phyloP scores from a whole-genome alignment of 2,888 invertebrate genomes.

The Girardia tigrina region DNA sequence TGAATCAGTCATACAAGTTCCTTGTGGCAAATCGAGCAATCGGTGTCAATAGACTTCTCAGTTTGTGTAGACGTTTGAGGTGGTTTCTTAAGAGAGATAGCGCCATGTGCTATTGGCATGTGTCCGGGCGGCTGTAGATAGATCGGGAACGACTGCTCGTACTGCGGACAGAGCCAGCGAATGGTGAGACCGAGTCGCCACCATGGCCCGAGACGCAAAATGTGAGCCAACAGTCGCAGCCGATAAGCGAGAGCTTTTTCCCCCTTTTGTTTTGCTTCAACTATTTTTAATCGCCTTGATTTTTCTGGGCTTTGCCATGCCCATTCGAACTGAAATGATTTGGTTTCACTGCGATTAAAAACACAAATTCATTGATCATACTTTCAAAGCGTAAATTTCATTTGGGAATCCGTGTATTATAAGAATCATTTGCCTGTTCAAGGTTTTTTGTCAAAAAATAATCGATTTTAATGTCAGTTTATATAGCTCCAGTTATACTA shows the following conservation, averaged over 20 bases:
- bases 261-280: constrained; percentile 58
- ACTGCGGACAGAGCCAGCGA: constrained; percentile 64
- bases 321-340: constrained; percentile 86
- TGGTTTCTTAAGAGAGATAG: constrained; percentile 51
- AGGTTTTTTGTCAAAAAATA: too few relatives aligned
- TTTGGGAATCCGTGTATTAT: constrained; percentile 90
- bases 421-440: constrained; percentile 73
- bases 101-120: constrained; percentile 66
- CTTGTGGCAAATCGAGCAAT: too few relatives aligned
- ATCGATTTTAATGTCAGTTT: too few relatives aligned
- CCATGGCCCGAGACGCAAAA: constrained; percentile 63
- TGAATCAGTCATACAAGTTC: too few relatives aligned
- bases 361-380: constrained; percentile 46
- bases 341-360: too few relatives aligned
- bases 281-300: constrained; percentile 64
- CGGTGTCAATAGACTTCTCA: too few relatives aligned
- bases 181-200: constrained; percentile 67
- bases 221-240: constrained; percentile 57
- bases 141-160: constrained; percentile 48
- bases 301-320: constrained; percentile 85
- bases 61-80: not conserved
- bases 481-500: too few relatives aligned
- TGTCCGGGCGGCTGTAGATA: constrained; percentile 60
- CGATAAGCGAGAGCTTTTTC: constrained; percentile 65
- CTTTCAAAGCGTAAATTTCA: constrained; percentile 71